phyloP scores from a whole-genome alignment of 2,113 vertebrate genomes.

The cattle (Bos taurus) region ARS-UCD2.0 NC_037348.1:54162001-54162500 shows the following conservation, averaged over 20 bases:
- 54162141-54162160: background rate
- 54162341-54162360: background rate
- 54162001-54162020: background rate
- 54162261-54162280: background rate
- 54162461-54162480: background rate
- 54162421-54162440: background rate
- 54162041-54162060: background rate
- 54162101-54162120: background rate
- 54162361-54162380: background rate
- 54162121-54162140: background rate
- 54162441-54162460: background rate
- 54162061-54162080: background rate
- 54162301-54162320: background rate
- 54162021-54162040: background rate
- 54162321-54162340: background rate
- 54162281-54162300: background rate
- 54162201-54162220: background rate
- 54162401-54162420: background rate
- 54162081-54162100: background rate
- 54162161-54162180: background rate
- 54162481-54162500: fast-evolving
- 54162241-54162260: background rate
- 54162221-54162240: background rate
- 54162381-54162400: background rate
- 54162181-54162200: background rate